Evolutionary conservation across 2,888 invertebrate genomes (phyloP).

Genomic region (Drosophila formosana): DNA sequence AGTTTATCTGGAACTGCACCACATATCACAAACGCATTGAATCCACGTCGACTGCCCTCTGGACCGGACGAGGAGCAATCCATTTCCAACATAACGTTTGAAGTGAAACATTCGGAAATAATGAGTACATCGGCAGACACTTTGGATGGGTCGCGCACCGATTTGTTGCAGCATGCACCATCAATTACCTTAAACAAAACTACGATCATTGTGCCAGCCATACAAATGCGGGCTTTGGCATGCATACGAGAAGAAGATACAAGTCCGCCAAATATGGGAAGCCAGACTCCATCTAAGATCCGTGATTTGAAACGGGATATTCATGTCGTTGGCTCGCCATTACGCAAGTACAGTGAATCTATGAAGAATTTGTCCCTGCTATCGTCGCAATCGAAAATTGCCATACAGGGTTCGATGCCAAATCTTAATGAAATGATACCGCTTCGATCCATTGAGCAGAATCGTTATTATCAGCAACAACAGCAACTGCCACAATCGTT

Average conservation of each 20-base stretch:
- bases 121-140: conserved; percentile 65
- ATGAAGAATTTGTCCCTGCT: conserved; percentile 83
- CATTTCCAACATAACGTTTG: conserved; percentile 82
- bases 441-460: conserved; percentile 84
- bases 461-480: conserved; percentile 82
- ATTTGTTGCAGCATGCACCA: conserved; percentile 31
- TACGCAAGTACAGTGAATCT: conserved; percentile 84
- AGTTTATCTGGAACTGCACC: conserved; percentile 5
- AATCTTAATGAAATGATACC: conserved; percentile 84
- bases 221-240: conserved; percentile 70
- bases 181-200: conserved; percentile 73
- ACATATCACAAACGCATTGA: conserved; percentile 50
- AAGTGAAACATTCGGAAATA: conserved; percentile 68
- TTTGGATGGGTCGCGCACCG: conserved; percentile 52
- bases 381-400: conserved; percentile 70
- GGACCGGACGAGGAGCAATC: conserved; percentile 59
- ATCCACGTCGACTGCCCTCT: conserved; percentile 75
- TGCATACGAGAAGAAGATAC: conserved; percentile 83
- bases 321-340: conserved; percentile 81
- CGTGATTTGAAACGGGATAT: conserved; percentile 81
- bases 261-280: conserved; percentile 37
- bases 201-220: conserved; percentile 68
- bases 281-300: conserved; percentile 14
- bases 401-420: conserved; percentile 85
- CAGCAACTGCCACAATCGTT: conserved; percentile 6